Percentiles rank a stretch among this genome's conserved stretches.
phyloP scores from a whole-genome alignment of 1,140 invertebrate genomes.

The Drosophila grimshawi region DNA sequence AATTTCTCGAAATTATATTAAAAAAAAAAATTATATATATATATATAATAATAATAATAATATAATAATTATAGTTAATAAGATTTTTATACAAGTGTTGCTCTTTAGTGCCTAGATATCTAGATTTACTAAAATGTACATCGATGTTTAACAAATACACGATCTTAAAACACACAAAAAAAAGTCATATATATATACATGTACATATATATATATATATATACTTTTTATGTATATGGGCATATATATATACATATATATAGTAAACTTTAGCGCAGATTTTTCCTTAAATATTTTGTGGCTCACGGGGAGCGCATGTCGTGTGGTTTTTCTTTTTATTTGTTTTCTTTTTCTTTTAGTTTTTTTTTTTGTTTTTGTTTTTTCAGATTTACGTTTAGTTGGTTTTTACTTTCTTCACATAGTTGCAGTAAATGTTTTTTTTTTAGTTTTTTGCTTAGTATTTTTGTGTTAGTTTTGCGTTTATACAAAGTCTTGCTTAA shows the following conservation, averaged over 20 bases:
- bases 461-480: constrained; percentile 22
- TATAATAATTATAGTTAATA: constrained; percentile 34
- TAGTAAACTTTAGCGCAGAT: constrained; percentile 57
- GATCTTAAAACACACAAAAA: constrained; percentile 47
- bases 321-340: constrained; percentile 31
- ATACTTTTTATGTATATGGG: constrained; percentile 6
- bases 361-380: constrained; percentile 27
- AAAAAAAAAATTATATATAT: constrained; percentile 36
- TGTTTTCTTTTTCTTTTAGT: constrained; percentile 11
- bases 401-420: constrained; percentile 24
- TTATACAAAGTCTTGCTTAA: constrained; percentile 58
- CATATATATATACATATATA: constrained; percentile 23
- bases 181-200: constrained; percentile 11
- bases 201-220: background rate
- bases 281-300: constrained; percentile 54
- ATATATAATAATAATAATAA: constrained; percentile 3
- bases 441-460: constrained; percentile 18
- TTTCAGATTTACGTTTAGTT: constrained; percentile 19
- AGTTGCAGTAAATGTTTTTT: constrained; percentile 25
- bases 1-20: constrained; percentile 46
- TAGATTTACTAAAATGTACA: constrained; percentile 58
- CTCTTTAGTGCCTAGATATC: constrained; percentile 48
- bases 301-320: constrained; percentile 42
- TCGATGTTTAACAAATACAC: constrained; percentile 56
- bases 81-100: constrained; percentile 53